Base-by-base conservation (phyloP, 2,888 invertebrate species). In the Tridacna gigas region DNA sequence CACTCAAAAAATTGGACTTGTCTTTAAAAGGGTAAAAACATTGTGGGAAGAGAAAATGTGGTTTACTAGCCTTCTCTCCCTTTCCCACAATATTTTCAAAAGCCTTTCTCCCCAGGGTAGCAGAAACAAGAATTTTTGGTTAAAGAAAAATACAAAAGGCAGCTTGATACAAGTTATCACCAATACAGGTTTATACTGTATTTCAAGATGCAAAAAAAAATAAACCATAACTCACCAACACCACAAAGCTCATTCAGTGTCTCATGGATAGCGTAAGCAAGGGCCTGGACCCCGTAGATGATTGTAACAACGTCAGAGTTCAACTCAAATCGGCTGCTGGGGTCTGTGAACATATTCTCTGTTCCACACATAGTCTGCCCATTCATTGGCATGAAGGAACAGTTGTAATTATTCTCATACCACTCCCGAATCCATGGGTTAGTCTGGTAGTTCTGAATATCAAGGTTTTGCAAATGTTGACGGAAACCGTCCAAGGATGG, bases 391-490 rank as follows among this genome's bases (percentile, higher is more conserved):
- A 83, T 90, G 18, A 93, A 74, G 25, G 89, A 91, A 77, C 94
- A 94, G 78, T 92, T 80, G 67, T 89, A 89, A 13, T 88, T 76
- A 9, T 83, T 77, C 79, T 93, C 90, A 75, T 90, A 94, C 93
- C 92, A 94, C 65, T 93, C 93, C 47, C 76, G 85, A 75, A 93
- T 91, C 93, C 93, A 94, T 1, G 94, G 94, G 67, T 94, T 94
- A 9, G 80, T 77, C 20, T 69, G 88, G 80, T 93, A 89, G 3
- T 77, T 91, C 12, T 69, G 25, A 0, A 89, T 88, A 26, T 90
- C 84, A 22, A 92, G 85, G 9, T 60, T 28, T 22, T 69, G 74
- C 28, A 94, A 83, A 83, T 93, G 89, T 20, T 20, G 61, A 86
- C 20, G 26, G 73, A 20, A 82, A 48, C 47, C 89, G 47, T 51